These are phyloP conservation scores for Syngnathus typhle DNA, from an alignment of 2,113 vertebrate species.

Conservation along the genomic window DNA sequence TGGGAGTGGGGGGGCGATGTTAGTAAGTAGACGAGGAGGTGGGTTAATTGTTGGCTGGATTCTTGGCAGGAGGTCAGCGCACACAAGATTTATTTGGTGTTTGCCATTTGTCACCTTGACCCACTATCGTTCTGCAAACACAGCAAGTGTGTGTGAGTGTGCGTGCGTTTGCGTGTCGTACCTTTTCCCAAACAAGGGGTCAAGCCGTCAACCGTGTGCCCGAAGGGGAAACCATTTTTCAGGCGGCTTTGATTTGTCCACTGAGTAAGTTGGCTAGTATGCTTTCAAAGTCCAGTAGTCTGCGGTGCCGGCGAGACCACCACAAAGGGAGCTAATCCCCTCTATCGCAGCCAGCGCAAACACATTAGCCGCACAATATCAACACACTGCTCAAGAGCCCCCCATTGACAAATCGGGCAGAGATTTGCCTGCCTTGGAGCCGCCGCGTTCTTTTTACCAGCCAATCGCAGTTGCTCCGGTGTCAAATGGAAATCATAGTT, in stretches of 20 bases:
- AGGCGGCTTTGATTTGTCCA: slow-evolving; percentile 56
- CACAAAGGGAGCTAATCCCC: slow-evolving; percentile 60
- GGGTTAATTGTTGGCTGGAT: slow-evolving; percentile 41
- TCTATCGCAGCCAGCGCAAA: slow-evolving; percentile 67
- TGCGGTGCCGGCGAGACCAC: slow-evolving; percentile 51
- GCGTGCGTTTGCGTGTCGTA: slow-evolving; percentile 19
- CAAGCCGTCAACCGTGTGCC: slow-evolving; percentile 59
- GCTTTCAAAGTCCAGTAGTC: slow-evolving; percentile 72
- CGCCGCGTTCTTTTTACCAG: slow-evolving; percentile 32
- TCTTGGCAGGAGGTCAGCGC: slow-evolving; percentile 43
- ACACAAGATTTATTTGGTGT: slow-evolving; percentile 58
- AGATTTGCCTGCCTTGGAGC: slow-evolving; percentile 29
- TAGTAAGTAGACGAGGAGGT: not conserved
- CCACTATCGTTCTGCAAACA: slow-evolving; percentile 60
- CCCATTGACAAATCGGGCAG: slow-evolving; percentile 55
- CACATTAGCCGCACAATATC: slow-evolving; percentile 68
- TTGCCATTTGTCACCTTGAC: slow-evolving; percentile 68
- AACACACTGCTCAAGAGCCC: slow-evolving; percentile 57
- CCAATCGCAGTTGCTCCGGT: not conserved
- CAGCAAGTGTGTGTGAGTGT: slow-evolving; percentile 5
- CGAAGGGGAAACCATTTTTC: slow-evolving; percentile 51
- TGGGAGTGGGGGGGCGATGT: not conserved
- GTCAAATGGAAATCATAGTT: slow-evolving; percentile 17
- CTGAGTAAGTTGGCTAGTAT: slow-evolving; percentile 63
- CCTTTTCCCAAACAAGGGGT: slow-evolving; percentile 32